These are phyloP conservation scores for Platysternon megacephalum DNA, from an alignment of 2,113 vertebrate species.

Conservation along the genomic window DNA sequence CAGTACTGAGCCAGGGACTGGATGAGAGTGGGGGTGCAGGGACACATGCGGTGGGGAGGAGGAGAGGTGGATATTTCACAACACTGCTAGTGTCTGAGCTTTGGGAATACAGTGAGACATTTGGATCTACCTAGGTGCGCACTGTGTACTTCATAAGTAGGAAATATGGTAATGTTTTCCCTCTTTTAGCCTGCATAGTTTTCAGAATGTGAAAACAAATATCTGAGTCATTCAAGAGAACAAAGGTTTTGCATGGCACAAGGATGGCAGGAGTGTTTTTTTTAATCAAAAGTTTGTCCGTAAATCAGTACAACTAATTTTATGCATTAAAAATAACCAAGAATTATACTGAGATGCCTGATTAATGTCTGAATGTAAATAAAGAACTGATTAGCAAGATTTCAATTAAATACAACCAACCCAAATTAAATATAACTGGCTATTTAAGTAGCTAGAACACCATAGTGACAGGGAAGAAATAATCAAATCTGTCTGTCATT, in stretches of 20 bases:
- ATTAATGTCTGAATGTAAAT: conserved; percentile 50
- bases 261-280: not conserved
- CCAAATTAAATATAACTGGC: conserved; percentile 35
- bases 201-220: not conserved
- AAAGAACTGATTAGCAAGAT: conserved; percentile 48
- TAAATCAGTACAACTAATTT: not conserved
- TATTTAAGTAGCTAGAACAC: conserved; percentile 1
- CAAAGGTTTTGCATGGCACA: not conserved
- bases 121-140: not conserved
- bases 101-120: not conserved
- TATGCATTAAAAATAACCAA: conserved; percentile 20
- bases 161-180: not conserved
- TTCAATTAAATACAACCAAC: conserved; percentile 56
- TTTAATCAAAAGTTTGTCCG: not conserved
- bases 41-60: too few relatives aligned
- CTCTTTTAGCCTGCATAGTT: not conserved
- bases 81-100: not conserved
- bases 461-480: not conserved
- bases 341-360: conserved; percentile 16
- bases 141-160: not conserved
- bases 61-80: not conserved
- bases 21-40: too few relatives aligned
- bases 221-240: not conserved
- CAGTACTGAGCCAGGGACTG: too few relatives aligned
- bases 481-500: not conserved